Percentiles rank a stretch among this genome's conserved stretches.
Conservation (phyloP, 2,888 invertebrate genomes). For the Eupithecia dodoneata region DNA sequence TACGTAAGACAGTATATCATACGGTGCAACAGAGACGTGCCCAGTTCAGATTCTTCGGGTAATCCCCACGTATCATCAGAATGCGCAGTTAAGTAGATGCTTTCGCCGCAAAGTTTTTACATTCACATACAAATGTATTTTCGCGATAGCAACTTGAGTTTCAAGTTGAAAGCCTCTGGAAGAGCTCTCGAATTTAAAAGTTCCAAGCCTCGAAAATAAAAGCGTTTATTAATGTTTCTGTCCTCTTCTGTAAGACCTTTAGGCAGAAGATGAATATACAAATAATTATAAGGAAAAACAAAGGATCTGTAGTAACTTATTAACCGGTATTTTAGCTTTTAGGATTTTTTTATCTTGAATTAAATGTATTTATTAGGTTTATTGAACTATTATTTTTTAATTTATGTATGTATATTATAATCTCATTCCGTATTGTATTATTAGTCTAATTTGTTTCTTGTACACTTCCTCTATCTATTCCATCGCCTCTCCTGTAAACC, state of each 20-base stretch:
- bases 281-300: neutral
- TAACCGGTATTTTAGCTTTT: conserved; percentile 9
- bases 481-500: too few relatives aligned
- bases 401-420: too few relatives aligned
- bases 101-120: conserved; percentile 30
- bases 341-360: too few relatives aligned
- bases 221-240: conserved; percentile 2
- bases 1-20: neutral
- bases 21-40: conserved; percentile 10
- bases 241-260: neutral
- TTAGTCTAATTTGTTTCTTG: too few relatives aligned
- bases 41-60: conserved; percentile 22
- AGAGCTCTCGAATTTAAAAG: conserved; percentile 22
- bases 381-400: too few relatives aligned
- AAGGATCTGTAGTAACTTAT: neutral
- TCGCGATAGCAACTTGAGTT: conserved; percentile 28
- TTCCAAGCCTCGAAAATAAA: neutral
- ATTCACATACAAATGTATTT: conserved; percentile 30
- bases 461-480: too few relatives aligned
- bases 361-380: too few relatives aligned
- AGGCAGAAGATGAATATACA: neutral
- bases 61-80: conserved; percentile 31
- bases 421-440: too few relatives aligned
- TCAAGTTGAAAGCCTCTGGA: conserved; percentile 22
- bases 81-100: conserved; percentile 34